Evolutionary conservation across 2,797 vertebrate species (phyloP), one percentile per base, ranked within the genome.

Genomic region (Zonotrichia albicollis): DNA sequence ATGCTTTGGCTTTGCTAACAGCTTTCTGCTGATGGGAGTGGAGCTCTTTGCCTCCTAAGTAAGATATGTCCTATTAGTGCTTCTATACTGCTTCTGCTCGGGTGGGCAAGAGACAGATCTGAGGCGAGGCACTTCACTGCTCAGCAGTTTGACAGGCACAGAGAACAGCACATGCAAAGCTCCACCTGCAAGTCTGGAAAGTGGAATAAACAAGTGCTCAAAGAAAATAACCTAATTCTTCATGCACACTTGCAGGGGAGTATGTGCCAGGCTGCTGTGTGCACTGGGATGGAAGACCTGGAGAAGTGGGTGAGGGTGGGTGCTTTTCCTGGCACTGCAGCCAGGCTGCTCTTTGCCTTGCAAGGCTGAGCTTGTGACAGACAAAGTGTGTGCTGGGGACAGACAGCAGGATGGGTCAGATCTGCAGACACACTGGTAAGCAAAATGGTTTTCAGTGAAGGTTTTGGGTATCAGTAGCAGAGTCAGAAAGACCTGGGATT

Each of bases 351-450:
- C 46, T 43, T 73, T 20, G 38, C 29, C 80, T 72, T 79, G 50
- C 32, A 53, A 67, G 50, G 29, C 38, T 53, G 58, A 53, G 58
- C 66, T 26, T 53, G 23, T 3, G 17, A 53, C 29, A 75, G 45
- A 42, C 30, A 70, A 43, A 40, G 45, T 0, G 0, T 21, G 19
- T 15, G 15, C 22, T 12, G 40, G 25, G 21, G 13, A 66, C 3
- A 3, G 0, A 2, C 12, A 45, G 42, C 23, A 43, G 50, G 26
- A 45, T 3, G 16, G 48, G 17, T 46, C 26, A 46, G 50, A 38
- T 38, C 29, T 48, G 53, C 51, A 70, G 20, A 77, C n/a, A 54
- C 16, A 55, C 54, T 67, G 36, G 36, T 27, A 34, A 72, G 30
- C 15, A 82, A 75, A 82, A 51, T 0, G 0, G 11, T 80, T 60